A percentile compares a stretch with the other conserved stretches of the same genome.
phyloP scores from a whole-genome alignment of 2,113 vertebrate species.

The Sclerurus mexicanus region DNA sequence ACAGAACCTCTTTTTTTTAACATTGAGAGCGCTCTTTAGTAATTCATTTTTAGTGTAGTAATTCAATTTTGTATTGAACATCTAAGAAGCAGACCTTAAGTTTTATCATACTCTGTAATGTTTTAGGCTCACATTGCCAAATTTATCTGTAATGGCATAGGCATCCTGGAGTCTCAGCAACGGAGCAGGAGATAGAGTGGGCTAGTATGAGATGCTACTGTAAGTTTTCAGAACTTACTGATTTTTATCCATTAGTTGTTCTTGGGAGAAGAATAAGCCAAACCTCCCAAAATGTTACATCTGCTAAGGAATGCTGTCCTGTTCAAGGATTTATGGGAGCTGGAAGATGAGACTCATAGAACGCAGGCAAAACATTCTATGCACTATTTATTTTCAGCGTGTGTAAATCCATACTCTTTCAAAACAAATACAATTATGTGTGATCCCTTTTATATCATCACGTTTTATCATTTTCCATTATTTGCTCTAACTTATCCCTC shows the following conservation, averaged over 20 bases:
- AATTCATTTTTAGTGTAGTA: background rate
- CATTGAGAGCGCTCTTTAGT: background rate
- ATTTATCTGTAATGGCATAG: background rate
- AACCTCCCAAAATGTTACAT: background rate
- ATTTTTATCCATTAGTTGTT: background rate
- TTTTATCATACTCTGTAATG: background rate
- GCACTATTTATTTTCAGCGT: background rate
- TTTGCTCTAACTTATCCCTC: background rate
- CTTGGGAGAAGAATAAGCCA: background rate
- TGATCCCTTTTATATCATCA: background rate
- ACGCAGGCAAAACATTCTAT: background rate
- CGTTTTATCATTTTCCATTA: constrained; percentile 11
- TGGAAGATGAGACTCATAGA: background rate
- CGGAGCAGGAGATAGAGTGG: background rate
- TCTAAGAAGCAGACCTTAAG: background rate
- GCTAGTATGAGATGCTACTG: background rate
- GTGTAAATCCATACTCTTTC: background rate
- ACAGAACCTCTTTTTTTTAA: background rate
- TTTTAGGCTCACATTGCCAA: background rate
- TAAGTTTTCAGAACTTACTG: background rate
- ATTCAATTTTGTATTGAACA: background rate
- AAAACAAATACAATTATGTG: background rate
- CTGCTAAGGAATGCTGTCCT: background rate
- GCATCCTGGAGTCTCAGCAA: background rate
- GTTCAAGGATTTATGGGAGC: background rate